These are phyloP conservation scores for Ceriagrion tenellum DNA, from an alignment of 2,888 invertebrate genomes.

Conservation along the genomic window DNA sequence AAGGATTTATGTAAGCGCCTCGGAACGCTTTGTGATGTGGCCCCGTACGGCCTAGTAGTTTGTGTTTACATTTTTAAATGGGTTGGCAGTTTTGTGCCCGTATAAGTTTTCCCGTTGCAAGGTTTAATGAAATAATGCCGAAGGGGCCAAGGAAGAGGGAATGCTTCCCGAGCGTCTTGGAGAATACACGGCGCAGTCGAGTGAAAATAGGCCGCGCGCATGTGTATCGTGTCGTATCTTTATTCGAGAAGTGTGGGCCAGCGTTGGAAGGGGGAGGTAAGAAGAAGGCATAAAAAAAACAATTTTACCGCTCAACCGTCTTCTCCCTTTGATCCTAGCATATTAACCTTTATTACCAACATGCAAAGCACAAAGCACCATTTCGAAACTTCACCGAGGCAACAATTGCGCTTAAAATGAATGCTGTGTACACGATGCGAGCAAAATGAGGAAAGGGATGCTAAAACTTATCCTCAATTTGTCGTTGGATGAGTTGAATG, in stretches of 20 bases:
- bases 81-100: not conserved
- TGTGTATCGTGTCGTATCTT: not conserved
- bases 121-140: constrained; percentile 23
- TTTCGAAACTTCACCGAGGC: not conserved
- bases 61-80: not conserved
- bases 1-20: not conserved
- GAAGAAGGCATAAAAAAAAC: not conserved
- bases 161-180: not conserved
- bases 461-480: not conserved
- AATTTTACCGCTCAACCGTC: not conserved
- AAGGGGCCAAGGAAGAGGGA: not conserved
- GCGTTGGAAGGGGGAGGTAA: not conserved
- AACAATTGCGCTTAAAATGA: not conserved
- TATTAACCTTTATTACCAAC: constrained; percentile 22
- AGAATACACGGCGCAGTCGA: constrained; percentile 13
- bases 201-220: constrained; percentile 5
- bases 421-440: not conserved
- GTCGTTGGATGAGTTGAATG: not conserved
- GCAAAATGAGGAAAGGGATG: not conserved
- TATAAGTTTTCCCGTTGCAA: constrained; percentile 13
- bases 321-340: not conserved
- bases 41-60: not conserved
- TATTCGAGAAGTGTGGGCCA: constrained; percentile 8
- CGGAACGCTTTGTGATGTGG: not conserved
- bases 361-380: not conserved